These are phyloP conservation scores for Neocrepidodera transversa DNA, from an alignment of 2,888 invertebrate species.

Conservation along the genomic window DNA sequence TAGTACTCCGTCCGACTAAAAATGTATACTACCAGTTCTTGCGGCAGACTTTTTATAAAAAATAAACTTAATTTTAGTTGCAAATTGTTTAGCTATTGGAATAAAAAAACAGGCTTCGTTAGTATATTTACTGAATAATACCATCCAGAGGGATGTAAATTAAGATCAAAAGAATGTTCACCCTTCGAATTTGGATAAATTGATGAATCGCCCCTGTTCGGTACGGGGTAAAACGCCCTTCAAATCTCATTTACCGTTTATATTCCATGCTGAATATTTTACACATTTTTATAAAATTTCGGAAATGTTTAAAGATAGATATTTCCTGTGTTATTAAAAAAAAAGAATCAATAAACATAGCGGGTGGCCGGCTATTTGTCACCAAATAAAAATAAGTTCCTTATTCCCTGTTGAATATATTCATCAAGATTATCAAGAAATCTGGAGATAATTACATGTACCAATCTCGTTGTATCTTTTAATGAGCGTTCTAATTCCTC, in stretches of 20 bases:
- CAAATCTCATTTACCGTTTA: neutral
- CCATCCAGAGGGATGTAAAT: constrained; percentile 6
- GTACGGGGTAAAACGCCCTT: neutral
- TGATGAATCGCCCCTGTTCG: constrained; percentile 6
- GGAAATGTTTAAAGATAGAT: too few relatives aligned
- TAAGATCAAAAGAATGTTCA: constrained; percentile 11
- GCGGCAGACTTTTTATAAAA: too few relatives aligned
- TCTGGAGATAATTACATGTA: constrained; percentile 28
- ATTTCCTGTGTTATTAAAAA: too few relatives aligned
- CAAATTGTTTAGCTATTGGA: constrained; percentile 1
- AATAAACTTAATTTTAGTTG: too few relatives aligned
- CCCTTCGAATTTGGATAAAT: constrained; percentile 1
- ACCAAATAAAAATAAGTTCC: neutral
- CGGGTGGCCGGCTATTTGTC: constrained; percentile 6
- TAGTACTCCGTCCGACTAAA: too few relatives aligned
- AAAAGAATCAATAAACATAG: too few relatives aligned
- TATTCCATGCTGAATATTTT: neutral
- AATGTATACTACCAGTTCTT: too few relatives aligned
- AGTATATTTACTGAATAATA: neutral
- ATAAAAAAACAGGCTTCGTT: neutral
- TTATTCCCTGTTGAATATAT: constrained; percentile 26
- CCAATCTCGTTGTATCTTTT: constrained; percentile 55
- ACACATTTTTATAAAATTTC: neutral
- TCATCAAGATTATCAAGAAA: constrained; percentile 31
- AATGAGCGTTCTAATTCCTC: constrained; percentile 59